Evolutionary conservation across 2,888 invertebrate species (phyloP).

Genomic region (Ennomos erosarius): DNA sequence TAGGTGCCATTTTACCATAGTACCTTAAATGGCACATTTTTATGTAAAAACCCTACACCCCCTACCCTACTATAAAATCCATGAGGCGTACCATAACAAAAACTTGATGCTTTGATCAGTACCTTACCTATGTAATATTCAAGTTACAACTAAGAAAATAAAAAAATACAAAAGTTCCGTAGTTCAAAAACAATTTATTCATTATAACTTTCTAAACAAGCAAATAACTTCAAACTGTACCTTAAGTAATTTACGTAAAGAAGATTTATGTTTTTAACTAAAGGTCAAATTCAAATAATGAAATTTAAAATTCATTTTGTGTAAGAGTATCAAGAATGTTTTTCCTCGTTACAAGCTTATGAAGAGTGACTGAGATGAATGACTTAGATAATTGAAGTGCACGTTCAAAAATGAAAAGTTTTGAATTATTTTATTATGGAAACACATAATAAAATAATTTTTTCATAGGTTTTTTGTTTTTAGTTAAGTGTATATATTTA

Average conservation of each 20-base stretch:
- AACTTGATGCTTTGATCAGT: too few relatives aligned
- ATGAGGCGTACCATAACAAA: constrained; percentile 12
- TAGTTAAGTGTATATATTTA: too few relatives aligned
- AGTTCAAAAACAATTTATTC: constrained; percentile 30
- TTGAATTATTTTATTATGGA: constrained; percentile 36
- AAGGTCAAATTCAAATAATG: constrained; percentile 50
- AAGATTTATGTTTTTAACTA: constrained; percentile 52
- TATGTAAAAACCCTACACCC: too few relatives aligned
- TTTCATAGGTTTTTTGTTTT: too few relatives aligned
- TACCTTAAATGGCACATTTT: too few relatives aligned
- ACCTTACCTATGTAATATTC: too few relatives aligned
- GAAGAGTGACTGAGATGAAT: constrained; percentile 76
- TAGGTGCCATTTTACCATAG: too few relatives aligned
- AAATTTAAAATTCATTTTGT: constrained; percentile 52
- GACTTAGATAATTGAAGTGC: constrained; percentile 69
- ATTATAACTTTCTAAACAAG: constrained; percentile 39
- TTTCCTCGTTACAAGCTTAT: constrained; percentile 57
- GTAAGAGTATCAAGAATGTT: constrained; percentile 64
- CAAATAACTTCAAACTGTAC: constrained; percentile 33
- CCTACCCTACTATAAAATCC: too few relatives aligned
- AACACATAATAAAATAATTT: too few relatives aligned
- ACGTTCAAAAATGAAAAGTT: constrained; percentile 63
- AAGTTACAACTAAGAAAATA: too few relatives aligned
- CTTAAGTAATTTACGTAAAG: constrained; percentile 39
- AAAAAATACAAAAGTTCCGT: constrained; percentile 23